phyloP scores from a whole-genome alignment of 2,113 vertebrate species.

The Dolichotis patagonum region DNA sequence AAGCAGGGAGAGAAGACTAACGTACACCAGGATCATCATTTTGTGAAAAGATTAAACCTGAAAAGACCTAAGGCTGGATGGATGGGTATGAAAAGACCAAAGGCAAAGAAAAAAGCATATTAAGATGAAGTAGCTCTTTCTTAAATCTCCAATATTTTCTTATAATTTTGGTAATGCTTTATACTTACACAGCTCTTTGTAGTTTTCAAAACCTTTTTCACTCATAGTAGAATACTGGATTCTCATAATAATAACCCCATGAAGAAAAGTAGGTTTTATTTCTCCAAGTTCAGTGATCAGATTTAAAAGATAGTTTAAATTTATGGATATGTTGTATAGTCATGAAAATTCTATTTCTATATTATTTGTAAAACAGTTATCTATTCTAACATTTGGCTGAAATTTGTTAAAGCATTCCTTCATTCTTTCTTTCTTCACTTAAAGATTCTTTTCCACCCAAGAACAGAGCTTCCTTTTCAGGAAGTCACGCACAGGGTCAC shows the following conservation, averaged over 20 bases:
- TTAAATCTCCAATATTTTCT: slow-evolving; percentile 15
- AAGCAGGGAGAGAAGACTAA: neutral
- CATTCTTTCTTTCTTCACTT: neutral
- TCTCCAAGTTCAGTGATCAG: neutral
- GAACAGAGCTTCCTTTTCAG: neutral
- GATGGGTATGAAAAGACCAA: neutral
- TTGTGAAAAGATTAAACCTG: neutral
- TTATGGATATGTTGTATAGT: neutral
- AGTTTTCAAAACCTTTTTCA: neutral
- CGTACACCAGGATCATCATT: neutral
- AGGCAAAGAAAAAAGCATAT: neutral
- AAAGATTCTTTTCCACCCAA: neutral
- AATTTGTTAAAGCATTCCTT: neutral
- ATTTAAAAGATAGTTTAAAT: slow-evolving; percentile 1
- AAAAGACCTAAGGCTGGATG: neutral
- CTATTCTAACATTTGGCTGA: neutral
- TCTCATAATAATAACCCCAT: neutral
- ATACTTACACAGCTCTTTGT: neutral
- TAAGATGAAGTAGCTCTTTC: neutral
- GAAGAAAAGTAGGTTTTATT: neutral
- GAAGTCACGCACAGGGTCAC: neutral
- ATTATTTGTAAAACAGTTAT: neutral
- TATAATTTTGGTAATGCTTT: slow-evolving; percentile 14
- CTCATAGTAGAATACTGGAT: neutral
- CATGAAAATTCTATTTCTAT: neutral